Evolutionary conservation across 2,888 invertebrate species (phyloP).

Genomic region (Venusia cambrica): DNA sequence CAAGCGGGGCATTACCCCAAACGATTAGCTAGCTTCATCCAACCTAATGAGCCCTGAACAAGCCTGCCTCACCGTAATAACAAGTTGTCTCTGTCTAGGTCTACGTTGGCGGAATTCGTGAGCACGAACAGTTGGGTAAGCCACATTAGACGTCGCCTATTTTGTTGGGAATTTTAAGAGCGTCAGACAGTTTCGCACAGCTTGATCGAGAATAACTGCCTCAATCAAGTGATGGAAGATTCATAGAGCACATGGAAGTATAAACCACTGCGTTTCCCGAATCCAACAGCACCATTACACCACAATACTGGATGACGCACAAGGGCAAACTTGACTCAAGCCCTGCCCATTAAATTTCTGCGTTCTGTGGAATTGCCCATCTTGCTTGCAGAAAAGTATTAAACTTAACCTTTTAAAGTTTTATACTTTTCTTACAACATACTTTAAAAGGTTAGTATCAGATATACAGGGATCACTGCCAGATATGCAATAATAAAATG

Average conservation of each 20-base stretch:
- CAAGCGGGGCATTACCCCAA: constrained; percentile 21
- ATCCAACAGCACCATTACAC: no score
- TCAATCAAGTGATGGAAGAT: no score
- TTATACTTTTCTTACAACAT: no score
- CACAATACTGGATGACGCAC: constrained; percentile 21
- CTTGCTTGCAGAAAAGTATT: no score
- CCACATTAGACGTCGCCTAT: constrained; percentile 33
- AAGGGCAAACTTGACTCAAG: constrained; percentile 17
- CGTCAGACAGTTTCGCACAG: constrained; percentile 19
- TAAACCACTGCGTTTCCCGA: no score
- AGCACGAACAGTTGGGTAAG: constrained; percentile 23
- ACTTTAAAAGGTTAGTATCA: no score
- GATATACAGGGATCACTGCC: no score
- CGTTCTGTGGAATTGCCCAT: no score
- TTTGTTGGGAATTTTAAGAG: constrained; percentile 27
- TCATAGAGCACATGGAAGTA: no score
- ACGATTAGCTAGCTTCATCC: constrained; percentile 20
- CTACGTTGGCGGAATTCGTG: constrained; percentile 27
- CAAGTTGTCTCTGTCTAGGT: constrained; percentile 23
- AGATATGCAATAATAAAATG: no score
- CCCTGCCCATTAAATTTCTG: constrained; percentile 13
- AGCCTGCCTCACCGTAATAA: constrained; percentile 22
- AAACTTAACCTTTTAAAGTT: no score
- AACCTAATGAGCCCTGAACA: constrained; percentile 20
- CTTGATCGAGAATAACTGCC: constrained; percentile 6